Base-by-base conservation (phyloP, 1,140 invertebrate species). In the Bombus breviceps region DNA sequence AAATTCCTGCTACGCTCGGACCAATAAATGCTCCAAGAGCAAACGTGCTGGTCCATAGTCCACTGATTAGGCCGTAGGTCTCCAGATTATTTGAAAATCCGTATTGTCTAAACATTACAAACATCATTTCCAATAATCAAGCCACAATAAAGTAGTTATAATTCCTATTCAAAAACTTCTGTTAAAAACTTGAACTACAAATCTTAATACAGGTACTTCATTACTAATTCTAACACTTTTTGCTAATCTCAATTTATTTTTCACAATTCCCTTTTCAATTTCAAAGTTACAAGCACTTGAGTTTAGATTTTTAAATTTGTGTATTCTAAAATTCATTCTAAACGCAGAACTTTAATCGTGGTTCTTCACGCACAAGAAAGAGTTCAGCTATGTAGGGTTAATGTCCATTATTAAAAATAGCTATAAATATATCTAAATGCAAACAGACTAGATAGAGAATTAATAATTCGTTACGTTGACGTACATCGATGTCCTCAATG, bases 21-120 rank as follows among this genome's bases (percentile, higher is more conserved):
- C 98, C 98, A 43, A 98, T 97, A 93, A 98, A 98, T 41, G 97
- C 97, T n/a, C 98, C 98, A 0, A 98, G 95, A 4, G 98, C 98
- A 92, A 98, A 98, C 0, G 97, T 97, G 22, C 97, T 98, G 0
- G 98, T 98, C 97, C 98, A 98, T 66, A 98, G 95, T 3, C 97
- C 97, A 6, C 98, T 98, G 71, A 98, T 97, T 43, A 98, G 93
- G 1, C 98, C 98, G 87, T 98, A 98, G 0, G 98, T 98, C 92
- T 98, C 97, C 59, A 98, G 95, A 81, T 97, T 97, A 92, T 98
- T 97, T 2, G 97, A 97, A 88, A 98, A 97, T 22, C 98, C 98
- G 83, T 96, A 95, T 2, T 96, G 93, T 90, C 97, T 97, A 91
- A 66, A 92, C 86, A 69, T 32, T 12, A 71, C 10, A 25, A 25